Evolutionary conservation across 2,888 invertebrate genomes (phyloP), one percentile per base, ranked within the genome.

Genomic region (Elmis aenea): DNA sequence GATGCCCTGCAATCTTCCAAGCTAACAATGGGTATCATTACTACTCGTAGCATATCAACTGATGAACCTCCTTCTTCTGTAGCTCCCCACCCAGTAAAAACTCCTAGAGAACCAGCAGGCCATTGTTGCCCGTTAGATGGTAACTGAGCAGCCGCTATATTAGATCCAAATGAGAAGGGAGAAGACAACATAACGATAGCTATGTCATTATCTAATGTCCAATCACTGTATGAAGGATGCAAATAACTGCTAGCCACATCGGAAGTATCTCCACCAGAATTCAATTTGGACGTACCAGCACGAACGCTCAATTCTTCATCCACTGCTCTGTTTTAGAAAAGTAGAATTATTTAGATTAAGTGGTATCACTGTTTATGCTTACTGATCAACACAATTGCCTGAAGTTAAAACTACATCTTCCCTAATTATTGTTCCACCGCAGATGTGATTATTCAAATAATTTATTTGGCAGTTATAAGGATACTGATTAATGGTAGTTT

Each of bases 61-160:
- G 6, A 3, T 13, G 16, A n/a, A 20, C 28, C 35, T 5, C 16
- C 25, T 5, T 5, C 2, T 1, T 18, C 11, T 5, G n/a, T 3
- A 6, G 16, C 13, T 14, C 36, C 36, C 36, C 36, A 36, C 13
- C 36, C 36, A 5, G 24, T 29, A 13, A 36, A 29, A 5, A 6
- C n/a, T 8, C 25, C 36, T 3, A 13, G 1, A 1, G 2, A 4
- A 10, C 36, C 30, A 3, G 4, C 18, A 12, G 5, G 1, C n/a
- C 3, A 13, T 11, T 10, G 15, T n/a, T 3, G n/a, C 6, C 27
- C 27, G n/a, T n/a, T n/a, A 9, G 8, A 5, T 1, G 11, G 13
- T 5, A 29, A 11, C 9, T 1, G 1, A 1, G 18, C 13, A 4
- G 29, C 9, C 11, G 21, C 21, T 11, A 20, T 11, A 1, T 9